Evolutionary conservation across 1,140 invertebrate genomes (phyloP).

Genomic region (Anoplophora glabripennis): DNA sequence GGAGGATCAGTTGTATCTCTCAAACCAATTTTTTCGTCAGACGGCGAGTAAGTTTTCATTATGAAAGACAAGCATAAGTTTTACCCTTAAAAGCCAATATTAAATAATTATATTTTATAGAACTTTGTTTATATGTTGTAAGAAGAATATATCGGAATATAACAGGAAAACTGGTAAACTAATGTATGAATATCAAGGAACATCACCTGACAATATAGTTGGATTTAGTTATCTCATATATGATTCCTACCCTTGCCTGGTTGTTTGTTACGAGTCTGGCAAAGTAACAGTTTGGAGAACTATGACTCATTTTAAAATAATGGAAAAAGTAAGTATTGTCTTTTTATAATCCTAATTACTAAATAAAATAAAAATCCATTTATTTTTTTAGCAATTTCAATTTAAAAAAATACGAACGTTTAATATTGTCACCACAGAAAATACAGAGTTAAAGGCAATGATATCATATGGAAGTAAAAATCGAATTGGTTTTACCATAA

Average conservation of each 20-base stretch:
- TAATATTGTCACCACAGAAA: slow-evolving; percentile 17
- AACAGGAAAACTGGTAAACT: slow-evolving; percentile 57
- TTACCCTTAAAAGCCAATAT: too few relatives aligned
- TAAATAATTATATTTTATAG: slow-evolving; percentile 50
- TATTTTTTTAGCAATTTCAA: slow-evolving; percentile 27
- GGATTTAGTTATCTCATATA: slow-evolving; percentile 50
- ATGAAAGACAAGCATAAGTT: too few relatives aligned
- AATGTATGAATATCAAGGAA: slow-evolving; percentile 53
- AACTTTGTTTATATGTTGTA: slow-evolving; percentile 57
- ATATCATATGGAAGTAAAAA: slow-evolving; percentile 24
- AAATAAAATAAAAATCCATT: slow-evolving; percentile 3
- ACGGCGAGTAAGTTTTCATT: slow-evolving; percentile 61
- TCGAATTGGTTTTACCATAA: slow-evolving; percentile 12
- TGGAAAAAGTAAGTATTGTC: slow-evolving; percentile 49
- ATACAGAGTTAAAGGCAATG: slow-evolving; percentile 20
- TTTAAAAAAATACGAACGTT: slow-evolving; percentile 35
- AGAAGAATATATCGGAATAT: slow-evolving; percentile 57
- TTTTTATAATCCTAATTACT: slow-evolving; percentile 22
- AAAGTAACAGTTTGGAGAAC: slow-evolving; percentile 56
- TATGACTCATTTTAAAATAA: slow-evolving; percentile 51
- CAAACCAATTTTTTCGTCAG: slow-evolving; percentile 59
- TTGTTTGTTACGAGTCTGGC: slow-evolving; percentile 56
- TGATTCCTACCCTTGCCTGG: slow-evolving; percentile 50
- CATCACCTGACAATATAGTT: slow-evolving; percentile 49
- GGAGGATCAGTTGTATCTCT: slow-evolving; percentile 62